Evolutionary conservation across 2,888 invertebrate genomes (phyloP).

Genomic region (Lithophane socia): DNA sequence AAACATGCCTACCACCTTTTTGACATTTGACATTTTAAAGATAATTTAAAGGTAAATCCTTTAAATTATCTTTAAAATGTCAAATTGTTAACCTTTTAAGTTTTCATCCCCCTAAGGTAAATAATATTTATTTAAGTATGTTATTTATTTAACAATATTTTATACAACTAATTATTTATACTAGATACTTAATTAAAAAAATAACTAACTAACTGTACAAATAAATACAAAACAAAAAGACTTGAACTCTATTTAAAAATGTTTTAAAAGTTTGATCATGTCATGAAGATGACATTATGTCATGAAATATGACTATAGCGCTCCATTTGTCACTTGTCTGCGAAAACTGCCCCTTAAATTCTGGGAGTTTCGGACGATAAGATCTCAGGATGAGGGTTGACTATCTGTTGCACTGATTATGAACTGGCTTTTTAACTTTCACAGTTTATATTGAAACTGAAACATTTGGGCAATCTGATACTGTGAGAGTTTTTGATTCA

Average conservation of each 20-base stretch:
- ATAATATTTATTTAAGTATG: too few species aligned
- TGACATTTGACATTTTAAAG: too few species aligned
- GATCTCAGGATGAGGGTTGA: constrained; percentile 43
- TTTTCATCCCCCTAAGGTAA: too few species aligned
- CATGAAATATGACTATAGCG: neutral
- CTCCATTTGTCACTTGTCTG: constrained; percentile 40
- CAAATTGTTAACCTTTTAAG: neutral
- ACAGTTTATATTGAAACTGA: constrained; percentile 36
- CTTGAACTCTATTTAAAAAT: neutral
- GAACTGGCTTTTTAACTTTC: constrained; percentile 34
- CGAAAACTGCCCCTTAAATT: constrained; percentile 16
- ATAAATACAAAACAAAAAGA: too few species aligned
- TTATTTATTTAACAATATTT: too few species aligned
- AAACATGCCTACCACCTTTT: too few species aligned
- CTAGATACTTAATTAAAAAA: too few species aligned
- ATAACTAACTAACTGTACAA: too few species aligned
- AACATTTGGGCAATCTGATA: constrained; percentile 34
- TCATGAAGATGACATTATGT: neutral
- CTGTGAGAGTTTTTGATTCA: neutral
- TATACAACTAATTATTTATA: too few species aligned
- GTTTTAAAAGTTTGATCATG: neutral
- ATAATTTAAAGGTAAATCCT: too few species aligned
- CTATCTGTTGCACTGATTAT: constrained; percentile 47
- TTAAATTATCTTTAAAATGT: neutral
- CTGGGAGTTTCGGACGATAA: constrained; percentile 39